phyloP scores from a whole-genome alignment of 37 sponge, comb jelly and placozoan genomes.

The Hexactinellida sp. region DNA sequence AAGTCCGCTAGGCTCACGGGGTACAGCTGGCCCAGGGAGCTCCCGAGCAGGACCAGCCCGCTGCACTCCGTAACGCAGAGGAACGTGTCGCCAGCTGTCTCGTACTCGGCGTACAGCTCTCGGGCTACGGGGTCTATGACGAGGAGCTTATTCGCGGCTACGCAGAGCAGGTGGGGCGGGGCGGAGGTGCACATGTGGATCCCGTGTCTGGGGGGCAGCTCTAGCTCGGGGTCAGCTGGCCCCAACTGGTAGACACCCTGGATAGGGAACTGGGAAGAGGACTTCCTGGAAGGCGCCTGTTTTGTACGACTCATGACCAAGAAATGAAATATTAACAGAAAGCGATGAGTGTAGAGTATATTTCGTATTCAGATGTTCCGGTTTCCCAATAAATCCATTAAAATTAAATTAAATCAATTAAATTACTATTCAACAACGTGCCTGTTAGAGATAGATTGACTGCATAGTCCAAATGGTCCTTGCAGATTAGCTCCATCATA shows the following conservation, averaged over 20 bases:
- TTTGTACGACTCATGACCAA: not conserved
- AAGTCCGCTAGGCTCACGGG: not conserved
- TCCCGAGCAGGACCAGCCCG: not conserved
- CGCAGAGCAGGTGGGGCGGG: not conserved
- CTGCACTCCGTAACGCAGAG: not conserved
- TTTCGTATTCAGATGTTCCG: slow-evolving; percentile 16
- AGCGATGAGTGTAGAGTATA: not conserved
- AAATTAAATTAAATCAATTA: not conserved
- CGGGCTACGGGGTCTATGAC: not conserved
- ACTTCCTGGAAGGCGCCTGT: not conserved
- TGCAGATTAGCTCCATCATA: slow-evolving; percentile 42
- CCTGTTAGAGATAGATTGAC: slow-evolving; percentile 43
- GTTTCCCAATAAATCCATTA: not conserved
- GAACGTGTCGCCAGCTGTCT: not conserved
- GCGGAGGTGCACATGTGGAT: not conserved
- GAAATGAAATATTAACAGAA: not conserved
- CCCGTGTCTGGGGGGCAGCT: not conserved
- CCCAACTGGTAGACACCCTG: not conserved
- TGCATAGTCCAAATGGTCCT: slow-evolving; percentile 48
- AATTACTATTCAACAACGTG: not conserved
- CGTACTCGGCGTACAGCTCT: not conserved
- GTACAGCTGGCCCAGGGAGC: not conserved
- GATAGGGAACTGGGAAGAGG: not conserved
- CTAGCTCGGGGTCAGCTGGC: not conserved
- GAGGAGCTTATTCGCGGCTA: not conserved